Evolutionary conservation across 2,113 vertebrate species (phyloP).

Genomic region (Ctenomys sociabilis): DNA sequence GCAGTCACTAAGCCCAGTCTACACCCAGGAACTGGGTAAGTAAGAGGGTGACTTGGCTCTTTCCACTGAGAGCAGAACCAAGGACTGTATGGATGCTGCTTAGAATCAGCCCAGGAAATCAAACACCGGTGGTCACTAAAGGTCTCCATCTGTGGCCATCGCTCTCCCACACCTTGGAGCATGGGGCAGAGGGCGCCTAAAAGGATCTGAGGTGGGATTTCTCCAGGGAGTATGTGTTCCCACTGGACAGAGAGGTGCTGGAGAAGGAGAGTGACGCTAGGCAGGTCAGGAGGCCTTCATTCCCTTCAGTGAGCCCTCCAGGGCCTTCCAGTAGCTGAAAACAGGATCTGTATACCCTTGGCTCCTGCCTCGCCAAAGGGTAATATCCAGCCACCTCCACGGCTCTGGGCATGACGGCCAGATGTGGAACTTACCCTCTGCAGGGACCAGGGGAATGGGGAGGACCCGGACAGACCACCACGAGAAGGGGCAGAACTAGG

Average conservation of each 20-base stretch:
- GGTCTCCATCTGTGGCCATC: not conserved
- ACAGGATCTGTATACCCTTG: too few species aligned
- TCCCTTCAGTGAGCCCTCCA: not conserved
- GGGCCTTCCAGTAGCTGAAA: not conserved
- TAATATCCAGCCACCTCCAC: not conserved
- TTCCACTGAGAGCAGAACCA: not conserved
- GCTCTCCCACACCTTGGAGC: too few species aligned
- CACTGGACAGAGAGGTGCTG: not conserved
- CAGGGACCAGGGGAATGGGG: accelerated
- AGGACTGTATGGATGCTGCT: not conserved
- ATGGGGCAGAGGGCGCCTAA: not conserved
- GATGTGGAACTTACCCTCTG: not conserved
- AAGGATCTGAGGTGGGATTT: not conserved
- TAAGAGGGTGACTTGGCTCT: not conserved
- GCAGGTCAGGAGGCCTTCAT: not conserved
- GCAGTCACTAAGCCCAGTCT: not conserved
- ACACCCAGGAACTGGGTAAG: not conserved
- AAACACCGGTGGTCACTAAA: not conserved
- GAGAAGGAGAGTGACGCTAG: not conserved
- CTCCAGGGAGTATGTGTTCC: not conserved
- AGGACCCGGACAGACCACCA: not conserved
- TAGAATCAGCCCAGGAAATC: not conserved
- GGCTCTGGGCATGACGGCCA: not conserved
- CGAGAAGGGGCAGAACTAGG: not conserved
- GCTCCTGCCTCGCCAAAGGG: not conserved